Evolutionary conservation across 2,888 invertebrate species (phyloP).

Genomic region (Dasypogon diadema): DNA sequence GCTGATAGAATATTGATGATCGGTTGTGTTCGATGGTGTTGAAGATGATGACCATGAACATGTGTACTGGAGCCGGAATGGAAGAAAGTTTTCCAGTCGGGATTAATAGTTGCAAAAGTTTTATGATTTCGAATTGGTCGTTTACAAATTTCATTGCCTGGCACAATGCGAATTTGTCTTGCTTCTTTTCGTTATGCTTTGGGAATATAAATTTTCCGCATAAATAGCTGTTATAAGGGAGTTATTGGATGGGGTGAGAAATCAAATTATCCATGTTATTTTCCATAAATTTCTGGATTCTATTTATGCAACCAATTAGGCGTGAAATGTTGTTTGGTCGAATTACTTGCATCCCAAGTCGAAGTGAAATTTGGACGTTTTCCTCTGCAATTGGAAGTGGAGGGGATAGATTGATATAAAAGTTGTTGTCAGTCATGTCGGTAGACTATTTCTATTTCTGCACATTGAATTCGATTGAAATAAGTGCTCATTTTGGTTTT

Average conservation of each 20-base stretch:
- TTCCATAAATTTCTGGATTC: background rate
- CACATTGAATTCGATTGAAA: no score
- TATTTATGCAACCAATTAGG: constrained; percentile 14
- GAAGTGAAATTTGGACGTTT: no score
- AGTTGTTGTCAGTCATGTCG: no score
- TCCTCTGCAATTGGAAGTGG: no score
- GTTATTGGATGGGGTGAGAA: constrained; percentile 4
- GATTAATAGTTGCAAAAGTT: constrained; percentile 44
- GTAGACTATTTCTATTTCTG: no score
- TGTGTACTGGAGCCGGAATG: background rate
- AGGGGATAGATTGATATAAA: no score
- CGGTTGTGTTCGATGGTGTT: constrained; percentile 46
- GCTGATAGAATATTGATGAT: constrained; percentile 56
- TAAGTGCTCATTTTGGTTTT: no score
- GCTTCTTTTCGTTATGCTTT: background rate
- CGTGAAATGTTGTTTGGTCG: no score
- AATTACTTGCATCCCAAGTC: no score
- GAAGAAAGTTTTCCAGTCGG: background rate
- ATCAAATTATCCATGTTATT: constrained; percentile 17
- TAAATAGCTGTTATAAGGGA: constrained; percentile 20
- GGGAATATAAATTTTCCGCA: constrained; percentile 25
- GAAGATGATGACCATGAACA: constrained; percentile 28
- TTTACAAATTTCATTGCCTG: constrained; percentile 39
- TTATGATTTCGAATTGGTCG: constrained; percentile 47
- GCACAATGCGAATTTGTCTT: constrained; percentile 10